These are phyloP conservation scores for Anguilla japonica DNA, from an alignment of 2,113 vertebrate species.

Conservation along the genomic window DNA sequence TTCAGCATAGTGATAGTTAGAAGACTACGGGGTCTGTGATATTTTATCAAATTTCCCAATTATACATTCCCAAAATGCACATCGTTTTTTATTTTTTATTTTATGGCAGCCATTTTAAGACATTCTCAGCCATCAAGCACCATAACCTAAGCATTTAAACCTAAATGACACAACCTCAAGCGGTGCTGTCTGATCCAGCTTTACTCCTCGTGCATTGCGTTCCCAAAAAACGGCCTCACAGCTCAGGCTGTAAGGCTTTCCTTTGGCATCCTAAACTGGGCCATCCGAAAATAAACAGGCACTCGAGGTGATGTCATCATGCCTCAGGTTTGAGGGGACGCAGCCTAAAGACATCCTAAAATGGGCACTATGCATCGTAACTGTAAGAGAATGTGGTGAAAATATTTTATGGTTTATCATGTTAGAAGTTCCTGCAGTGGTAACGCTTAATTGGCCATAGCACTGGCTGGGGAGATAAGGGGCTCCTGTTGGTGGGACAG, in stretches of 20 bases:
- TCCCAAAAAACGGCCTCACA: neutral
- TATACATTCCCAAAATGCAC: neutral
- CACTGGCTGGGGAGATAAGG: no score
- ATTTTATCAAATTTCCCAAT: neutral
- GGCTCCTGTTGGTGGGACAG: no score
- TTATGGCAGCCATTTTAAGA: neutral
- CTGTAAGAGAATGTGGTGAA: no score
- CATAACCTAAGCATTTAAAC: neutral
- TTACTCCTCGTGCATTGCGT: neutral
- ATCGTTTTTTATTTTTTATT: neutral
- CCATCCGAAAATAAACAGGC: neutral
- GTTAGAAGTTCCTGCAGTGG: no score
- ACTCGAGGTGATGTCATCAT: neutral
- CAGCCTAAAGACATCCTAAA: neutral
- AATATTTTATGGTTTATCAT: no score
- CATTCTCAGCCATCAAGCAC: neutral
- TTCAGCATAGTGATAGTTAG: slow-evolving; percentile 1
- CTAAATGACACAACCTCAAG: neutral
- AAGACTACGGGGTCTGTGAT: neutral
- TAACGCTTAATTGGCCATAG: no score
- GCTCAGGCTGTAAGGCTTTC: neutral
- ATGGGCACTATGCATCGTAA: neutral
- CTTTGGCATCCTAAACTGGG: neutral
- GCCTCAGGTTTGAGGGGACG: neutral
- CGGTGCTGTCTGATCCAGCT: neutral